Evolutionary conservation across 1,140 invertebrate species (phyloP), one percentile per base, ranked within the genome.

Genomic region (Acromyrmex echinatior): DNA sequence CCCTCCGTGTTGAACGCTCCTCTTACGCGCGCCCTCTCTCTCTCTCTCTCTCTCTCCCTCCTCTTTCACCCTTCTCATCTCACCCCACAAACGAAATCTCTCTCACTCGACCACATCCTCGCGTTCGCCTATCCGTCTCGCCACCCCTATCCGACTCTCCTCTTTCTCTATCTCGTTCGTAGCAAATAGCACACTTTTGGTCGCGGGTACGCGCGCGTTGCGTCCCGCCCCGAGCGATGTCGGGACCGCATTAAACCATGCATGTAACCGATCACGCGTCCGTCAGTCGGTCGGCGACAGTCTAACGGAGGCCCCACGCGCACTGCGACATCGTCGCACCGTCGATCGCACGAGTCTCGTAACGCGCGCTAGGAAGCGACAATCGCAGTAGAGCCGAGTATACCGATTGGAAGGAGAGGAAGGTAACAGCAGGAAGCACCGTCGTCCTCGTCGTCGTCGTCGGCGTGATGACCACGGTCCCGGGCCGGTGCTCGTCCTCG

Each of bases 231-330:
- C 25, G 51, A 80, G 78, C 65, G 35, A 35, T 58, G 45, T 63
- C 39, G 56, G 53, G 12, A 39, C 49, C 31, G 39, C 49, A 25
- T 66, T 66, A 86, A 60, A 56, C 53, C 62, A 77, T 53, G 60
- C 84, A 49, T 86, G 84, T 86, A 35, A 62, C 71, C 28, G 60
- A 66, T 56, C n/a, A 78, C 49, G 35, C 84, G 60, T 35, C 45
- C 35, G 49, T 80, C 74, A 86, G 76, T 80, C 74, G 76, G 60
- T 78, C 74, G 28, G 35, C 74, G 80, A 84, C 56, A 63, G 62
- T 60, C 68, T 76, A 82, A 74, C 74, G 45, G 60, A 28, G 21
- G 18, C 16, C 14, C 68, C 35, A 78, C 62, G 77, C 39, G 77
- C 51, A 14, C 14, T 56, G 31, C 31, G 31, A 31, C 31, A 31